These are phyloP conservation scores for Trichonephila inaurata DNA, from an alignment of 1,140 invertebrate species.

Conservation along the genomic window DNA sequence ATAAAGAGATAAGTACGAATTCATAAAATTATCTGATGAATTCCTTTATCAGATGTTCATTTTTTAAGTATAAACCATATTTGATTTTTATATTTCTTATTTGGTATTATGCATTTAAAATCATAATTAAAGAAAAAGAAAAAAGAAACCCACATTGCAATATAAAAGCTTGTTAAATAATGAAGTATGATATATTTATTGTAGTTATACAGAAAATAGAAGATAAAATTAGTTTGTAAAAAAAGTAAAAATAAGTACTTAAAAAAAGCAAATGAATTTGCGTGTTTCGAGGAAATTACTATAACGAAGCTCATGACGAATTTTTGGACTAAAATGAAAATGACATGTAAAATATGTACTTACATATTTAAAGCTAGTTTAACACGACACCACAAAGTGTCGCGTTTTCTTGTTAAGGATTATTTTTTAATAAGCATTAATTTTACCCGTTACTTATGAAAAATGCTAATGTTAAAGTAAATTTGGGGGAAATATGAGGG, in stretches of 20 bases:
- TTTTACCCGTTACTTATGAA: neutral
- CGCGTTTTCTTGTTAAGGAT: neutral
- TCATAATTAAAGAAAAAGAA: too few relatives aligned
- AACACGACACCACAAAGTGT: neutral
- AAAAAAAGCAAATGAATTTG: neutral
- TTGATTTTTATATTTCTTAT: too few relatives aligned
- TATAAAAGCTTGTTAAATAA: neutral
- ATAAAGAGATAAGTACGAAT: too few relatives aligned
- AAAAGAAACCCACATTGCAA: too few relatives aligned
- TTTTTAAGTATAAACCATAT: too few relatives aligned
- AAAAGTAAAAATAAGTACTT: neutral
- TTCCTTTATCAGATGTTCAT: too few relatives aligned
- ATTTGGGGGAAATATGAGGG: too few relatives aligned
- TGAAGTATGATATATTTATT: neutral
- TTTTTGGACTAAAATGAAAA: neutral
- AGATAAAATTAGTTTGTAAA: neutral
- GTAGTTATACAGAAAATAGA: neutral
- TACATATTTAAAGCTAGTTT: conserved; percentile 33
- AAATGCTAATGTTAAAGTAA: neutral
- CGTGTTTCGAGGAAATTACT: conserved; percentile 4
- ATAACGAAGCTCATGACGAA: neutral
- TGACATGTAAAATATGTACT: neutral
- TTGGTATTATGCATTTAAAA: too few relatives aligned
- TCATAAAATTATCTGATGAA: too few relatives aligned
- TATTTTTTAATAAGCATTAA: neutral